These are phyloP conservation scores for Mesodorylaimus sp. DNA, from an alignment of 2,888 invertebrate genomes.

Conservation along the genomic window DNA sequence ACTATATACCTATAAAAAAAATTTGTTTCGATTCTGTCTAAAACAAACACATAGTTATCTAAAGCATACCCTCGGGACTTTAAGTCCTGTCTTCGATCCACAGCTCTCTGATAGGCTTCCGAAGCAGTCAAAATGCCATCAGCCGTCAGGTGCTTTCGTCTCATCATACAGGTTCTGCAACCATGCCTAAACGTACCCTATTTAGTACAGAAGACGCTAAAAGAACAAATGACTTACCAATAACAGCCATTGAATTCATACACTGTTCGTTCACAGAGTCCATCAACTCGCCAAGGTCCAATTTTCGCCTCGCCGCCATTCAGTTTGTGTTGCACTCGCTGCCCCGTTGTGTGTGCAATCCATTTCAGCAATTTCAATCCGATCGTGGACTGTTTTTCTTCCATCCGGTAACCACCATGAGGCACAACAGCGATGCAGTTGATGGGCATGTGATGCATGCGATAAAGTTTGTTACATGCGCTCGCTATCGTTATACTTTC, in stretches of 20 bases:
- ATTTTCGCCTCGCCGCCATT: slow-evolving; percentile 13
- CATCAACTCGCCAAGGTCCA: slow-evolving; percentile 13
- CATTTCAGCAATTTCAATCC: slow-evolving; percentile 14
- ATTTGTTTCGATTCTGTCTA: too few species aligned
- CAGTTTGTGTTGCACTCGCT: slow-evolving; percentile 8
- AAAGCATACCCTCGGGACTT: too few species aligned
- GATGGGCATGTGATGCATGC: slow-evolving; percentile 9
- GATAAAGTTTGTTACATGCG: slow-evolving; percentile 12
- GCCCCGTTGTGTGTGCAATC: slow-evolving; percentile 1
- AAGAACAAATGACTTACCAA: too few species aligned
- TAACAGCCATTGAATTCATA: slow-evolving; percentile 16
- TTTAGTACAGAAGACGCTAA: too few species aligned
- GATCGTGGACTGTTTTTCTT: slow-evolving; percentile 7
- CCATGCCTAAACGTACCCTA: too few species aligned
- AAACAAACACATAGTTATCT: too few species aligned
- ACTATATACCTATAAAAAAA: too few species aligned
- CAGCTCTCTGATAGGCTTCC: too few species aligned
- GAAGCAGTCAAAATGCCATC: too few species aligned
- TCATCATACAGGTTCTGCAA: too few species aligned
- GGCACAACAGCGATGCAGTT: slow-evolving; percentile 13
- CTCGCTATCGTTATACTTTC: slow-evolving; percentile 13
- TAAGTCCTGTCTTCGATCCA: too few species aligned
- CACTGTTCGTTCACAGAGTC: slow-evolving; percentile 8
- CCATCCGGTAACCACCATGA: slow-evolving; percentile 9
- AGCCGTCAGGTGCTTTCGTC: too few species aligned